Evolutionary conservation across 1,140 invertebrate genomes (phyloP), one percentile per base, ranked within the genome.

Genomic region (Anadara kagoshimensis): DNA sequence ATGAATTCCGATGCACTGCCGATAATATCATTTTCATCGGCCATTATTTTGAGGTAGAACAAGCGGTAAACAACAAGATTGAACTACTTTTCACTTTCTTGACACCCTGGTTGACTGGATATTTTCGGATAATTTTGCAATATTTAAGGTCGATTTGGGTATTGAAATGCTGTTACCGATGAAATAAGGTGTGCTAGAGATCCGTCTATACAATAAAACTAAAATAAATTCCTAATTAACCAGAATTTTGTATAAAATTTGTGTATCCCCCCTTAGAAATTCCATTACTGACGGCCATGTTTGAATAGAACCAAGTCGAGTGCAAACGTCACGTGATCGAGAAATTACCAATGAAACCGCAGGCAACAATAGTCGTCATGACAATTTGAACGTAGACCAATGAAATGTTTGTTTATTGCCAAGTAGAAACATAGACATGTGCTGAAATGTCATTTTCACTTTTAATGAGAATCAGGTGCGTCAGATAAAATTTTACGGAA

Each of bases 1-100:
- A 89, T 88, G 63, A 85, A 88, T 77, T 89, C 88, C 49, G 87
- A 88, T 56, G 87, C 87, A 82, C 87, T 88, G 59, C 88, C 88
- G 72, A 89, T 88, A 53, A 89, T 83, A 72, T 88, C 88, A 79
- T 87, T 81, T 73, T 88, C 86, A 72, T 88, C 86, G 53, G 84
- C 86, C 84, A 86, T 86, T 54, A 44, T 86, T 66, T 62, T 22
- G 24, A 63, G 14, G 10, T 36, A 26, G 51, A 49, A 41, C 49
- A 43, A 53, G 36, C 26, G 47, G 47, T 29, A 62, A 26, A 36
- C 41, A 44, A 36, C 1, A 7, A 26, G n/a, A 49, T 16, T 41
- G 36, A 24, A 43, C 24, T 54, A 20, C n/a, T 56, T 44, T 29
- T 29, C 61, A 67, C 10, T 57, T 24, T 12, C 64, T 58, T 57